These are phyloP conservation scores for Lethocerus indicus DNA, from an alignment of 1,140 invertebrate genomes.

Conservation along the genomic window DNA sequence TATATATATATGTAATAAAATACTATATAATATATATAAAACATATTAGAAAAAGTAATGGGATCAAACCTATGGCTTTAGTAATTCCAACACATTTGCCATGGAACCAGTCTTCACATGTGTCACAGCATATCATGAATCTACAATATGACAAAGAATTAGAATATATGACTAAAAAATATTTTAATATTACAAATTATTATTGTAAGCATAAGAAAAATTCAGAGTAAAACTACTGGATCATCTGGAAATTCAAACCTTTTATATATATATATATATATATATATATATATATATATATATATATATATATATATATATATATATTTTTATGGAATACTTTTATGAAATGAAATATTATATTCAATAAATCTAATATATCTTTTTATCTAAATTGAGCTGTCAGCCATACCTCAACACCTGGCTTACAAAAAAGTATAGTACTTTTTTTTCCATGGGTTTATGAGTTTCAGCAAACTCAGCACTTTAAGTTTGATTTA, in stretches of 20 bases:
- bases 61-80: conserved; percentile 55
- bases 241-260: background rate
- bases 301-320: background rate
- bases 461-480: too few relatives aligned
- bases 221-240: background rate
- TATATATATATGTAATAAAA: background rate
- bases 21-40: background rate
- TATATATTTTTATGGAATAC: background rate
- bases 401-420: too few relatives aligned
- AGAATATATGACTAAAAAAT: background rate
- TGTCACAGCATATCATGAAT: conserved; percentile 96
- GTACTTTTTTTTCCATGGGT: too few relatives aligned
- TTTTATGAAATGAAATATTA: too few relatives aligned
- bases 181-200: background rate
- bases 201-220: background rate
- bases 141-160: conserved; percentile 8
- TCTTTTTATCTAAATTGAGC: too few relatives aligned
- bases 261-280: background rate
- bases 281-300: background rate
- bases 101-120: conserved; percentile 94
- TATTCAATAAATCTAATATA: too few relatives aligned
- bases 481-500: too few relatives aligned
- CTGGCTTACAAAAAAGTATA: too few relatives aligned
- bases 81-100: conserved; percentile 89
- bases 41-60: background rate